Base-by-base conservation (phyloP, 1,140 invertebrate species). In the Ceratoteleas bidentatus region DNA sequence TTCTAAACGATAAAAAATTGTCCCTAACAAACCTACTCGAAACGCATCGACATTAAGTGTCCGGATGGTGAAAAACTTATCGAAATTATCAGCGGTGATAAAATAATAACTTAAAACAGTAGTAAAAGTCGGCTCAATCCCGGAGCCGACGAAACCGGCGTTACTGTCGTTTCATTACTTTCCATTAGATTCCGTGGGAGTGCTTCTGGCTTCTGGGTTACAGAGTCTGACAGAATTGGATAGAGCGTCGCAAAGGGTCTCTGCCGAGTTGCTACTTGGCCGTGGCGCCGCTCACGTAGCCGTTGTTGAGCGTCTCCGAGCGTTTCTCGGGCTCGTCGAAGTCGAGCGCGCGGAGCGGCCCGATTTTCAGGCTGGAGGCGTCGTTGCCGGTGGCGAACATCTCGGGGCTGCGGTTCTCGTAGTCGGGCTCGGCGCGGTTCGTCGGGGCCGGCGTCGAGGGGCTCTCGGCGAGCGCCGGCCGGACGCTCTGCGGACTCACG, bases 371-470 rank as follows among this genome's bases (percentile, higher is more conserved):
- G 0, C 81, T 65, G 5, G 86, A 34, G 75, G 70, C 72, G 78
- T 62, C 61, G 81, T 54, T 89, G n/a, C 73, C 52, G 38, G 78
- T 68, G 1, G 34, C 10, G 11, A 86, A 64, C 6, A 87, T 69
- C 38, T 90, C 87, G 0, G 90, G 87, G 33, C 86, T 90, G 5
- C 84, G 86, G 53, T 91, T 91, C 61, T 91, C 89, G 43, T 90
- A 91, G 54, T 92, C 90, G 0, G 86, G 87, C 72, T 86, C 83
- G 14, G 49, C 52, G 10, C 85, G 81, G 10, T 6, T 72, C 9
- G 36, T 49, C 4, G 66, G 69, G 36, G 49, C 47, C 3, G 50
- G 61, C 0, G 77, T 40, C 13, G 79, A 85, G 0, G 84, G 70
- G 40, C 87, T 87, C 7, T 85, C 85, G 10, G 81, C n/a, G 15